Evolutionary conservation across 1,140 invertebrate species (phyloP), one percentile per base, ranked within the genome.

Genomic region (Formica selysi): DNA sequence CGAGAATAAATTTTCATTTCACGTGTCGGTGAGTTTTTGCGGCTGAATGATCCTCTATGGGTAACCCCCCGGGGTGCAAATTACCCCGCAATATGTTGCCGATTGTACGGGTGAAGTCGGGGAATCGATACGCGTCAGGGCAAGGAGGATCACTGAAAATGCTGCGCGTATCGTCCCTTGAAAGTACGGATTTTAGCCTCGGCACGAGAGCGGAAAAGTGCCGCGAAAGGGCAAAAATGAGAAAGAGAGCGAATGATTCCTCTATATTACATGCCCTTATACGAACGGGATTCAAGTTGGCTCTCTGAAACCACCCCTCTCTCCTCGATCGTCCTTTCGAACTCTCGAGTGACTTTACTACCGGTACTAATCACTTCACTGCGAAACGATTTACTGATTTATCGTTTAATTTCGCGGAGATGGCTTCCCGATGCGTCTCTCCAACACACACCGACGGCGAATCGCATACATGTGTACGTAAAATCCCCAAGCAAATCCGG

Each of bases 61-160:
- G 57, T 51, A 59, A 74, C 68, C 51, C 76, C 80, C 48, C 36
- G 65, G 65, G 59, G 65, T 48, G 86, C 90, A 92, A 92, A 92
- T 92, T 91, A 86, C 83, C 87, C 84, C 68, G 81, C 92, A 93
- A 93, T 93, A 93, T 92, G 92, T 93, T 89, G 86, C 87, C 83
- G 76, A 91, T 91, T 91, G 89, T 84, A 79, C 73, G 64, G 70
- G 59, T 54, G 67, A 86, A 88, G 86, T 87, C 71, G 67, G 79
- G 79, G 85, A 91, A 92, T 92, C 87, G 80, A 91, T 91, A 87
- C 54, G 54, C 51, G 57, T 54, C 54, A 64, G 41, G 62, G 57
- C 41, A 65, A 79, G 51, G 29, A 62, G 62, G 38, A 65, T 44
- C 41, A 54, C n/a, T 86, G 67, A 38, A 70, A 80, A 62, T 68